Evolutionary conservation across 2,888 invertebrate genomes (phyloP).

Genomic region (Chironomus tentans): DNA sequence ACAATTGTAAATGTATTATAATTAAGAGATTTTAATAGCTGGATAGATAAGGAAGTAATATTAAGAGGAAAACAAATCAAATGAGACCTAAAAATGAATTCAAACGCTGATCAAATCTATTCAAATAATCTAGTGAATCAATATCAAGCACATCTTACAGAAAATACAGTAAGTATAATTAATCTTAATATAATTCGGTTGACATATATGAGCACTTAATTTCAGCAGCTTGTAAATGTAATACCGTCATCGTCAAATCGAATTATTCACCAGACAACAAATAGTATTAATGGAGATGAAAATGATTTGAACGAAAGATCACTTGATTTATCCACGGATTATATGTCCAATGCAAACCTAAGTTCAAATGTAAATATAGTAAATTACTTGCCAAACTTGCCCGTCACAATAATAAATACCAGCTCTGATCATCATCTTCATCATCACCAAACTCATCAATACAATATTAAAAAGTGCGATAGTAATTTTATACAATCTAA

Average conservation of each 20-base stretch:
- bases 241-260: not conserved
- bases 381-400: not conserved
- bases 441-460: not conserved
- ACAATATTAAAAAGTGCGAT: not conserved
- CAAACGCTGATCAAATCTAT: too few relatives aligned
- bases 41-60: too few relatives aligned
- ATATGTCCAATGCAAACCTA: not conserved
- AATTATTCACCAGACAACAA: not conserved
- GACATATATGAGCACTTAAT: too few relatives aligned
- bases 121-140: too few relatives aligned
- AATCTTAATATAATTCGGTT: not conserved
- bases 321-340: constrained; percentile 1
- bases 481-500: not conserved
- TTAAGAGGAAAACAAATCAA: too few relatives aligned
- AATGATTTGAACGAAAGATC: not conserved
- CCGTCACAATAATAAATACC: not conserved
- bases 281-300: not conserved
- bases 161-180: not conserved
- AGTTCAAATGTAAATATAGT: constrained; percentile 2
- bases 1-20: too few relatives aligned
- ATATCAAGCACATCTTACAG: not conserved
- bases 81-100: too few relatives aligned
- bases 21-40: too few relatives aligned
- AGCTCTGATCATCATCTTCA: not conserved
- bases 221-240: too few relatives aligned